Conservation (phyloP, 2,797 vertebrate genomes). For the Philypnodon macrostomus region DNA sequence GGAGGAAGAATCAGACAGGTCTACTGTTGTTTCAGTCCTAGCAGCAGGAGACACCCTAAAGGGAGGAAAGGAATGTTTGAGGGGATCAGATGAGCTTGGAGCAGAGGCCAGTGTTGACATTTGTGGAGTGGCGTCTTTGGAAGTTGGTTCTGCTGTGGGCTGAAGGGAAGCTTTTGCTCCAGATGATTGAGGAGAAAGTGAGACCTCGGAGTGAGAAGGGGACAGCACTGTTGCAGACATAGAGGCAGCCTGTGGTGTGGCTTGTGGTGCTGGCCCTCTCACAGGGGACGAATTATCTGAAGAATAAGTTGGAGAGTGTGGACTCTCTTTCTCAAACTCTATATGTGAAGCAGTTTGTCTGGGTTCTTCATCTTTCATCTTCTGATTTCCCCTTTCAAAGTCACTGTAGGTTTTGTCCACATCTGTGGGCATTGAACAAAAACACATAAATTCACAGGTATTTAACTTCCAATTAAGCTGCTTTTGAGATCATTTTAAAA, state of each 20-base stretch:
- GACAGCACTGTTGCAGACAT: conserved; percentile 26
- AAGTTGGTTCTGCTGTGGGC: conserved; percentile 24
- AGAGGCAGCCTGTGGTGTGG: conserved; percentile 38
- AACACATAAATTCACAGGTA: conserved; percentile 2
- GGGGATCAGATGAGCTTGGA: conserved; percentile 39
- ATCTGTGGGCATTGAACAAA: conserved; percentile 59
- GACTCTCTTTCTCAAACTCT: conserved; percentile 49
- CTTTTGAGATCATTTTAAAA: too few species aligned
- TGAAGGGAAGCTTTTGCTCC: conserved; percentile 30
- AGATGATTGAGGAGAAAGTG: conserved; percentile 48
- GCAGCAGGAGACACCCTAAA: conserved; percentile 42
- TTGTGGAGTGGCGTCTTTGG: conserved; percentile 42
- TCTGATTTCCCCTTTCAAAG: conserved; percentile 60
- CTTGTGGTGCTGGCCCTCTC: conserved; percentile 49
- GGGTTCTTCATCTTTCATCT: conserved; percentile 54
- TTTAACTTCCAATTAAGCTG: too few species aligned
- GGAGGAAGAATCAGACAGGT: conserved; percentile 37
- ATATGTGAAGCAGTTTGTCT: conserved; percentile 43
- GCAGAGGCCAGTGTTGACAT: conserved; percentile 39
- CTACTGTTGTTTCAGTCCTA: conserved; percentile 32
- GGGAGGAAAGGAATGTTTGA: conserved; percentile 54
- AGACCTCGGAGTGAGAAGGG: conserved; percentile 32
- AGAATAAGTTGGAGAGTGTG: conserved; percentile 36
- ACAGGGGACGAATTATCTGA: conserved; percentile 49
- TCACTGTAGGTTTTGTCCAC: conserved; percentile 63